phyloP scores from a whole-genome alignment of 2,888 invertebrate genomes.

The Dynastes tityus region DNA sequence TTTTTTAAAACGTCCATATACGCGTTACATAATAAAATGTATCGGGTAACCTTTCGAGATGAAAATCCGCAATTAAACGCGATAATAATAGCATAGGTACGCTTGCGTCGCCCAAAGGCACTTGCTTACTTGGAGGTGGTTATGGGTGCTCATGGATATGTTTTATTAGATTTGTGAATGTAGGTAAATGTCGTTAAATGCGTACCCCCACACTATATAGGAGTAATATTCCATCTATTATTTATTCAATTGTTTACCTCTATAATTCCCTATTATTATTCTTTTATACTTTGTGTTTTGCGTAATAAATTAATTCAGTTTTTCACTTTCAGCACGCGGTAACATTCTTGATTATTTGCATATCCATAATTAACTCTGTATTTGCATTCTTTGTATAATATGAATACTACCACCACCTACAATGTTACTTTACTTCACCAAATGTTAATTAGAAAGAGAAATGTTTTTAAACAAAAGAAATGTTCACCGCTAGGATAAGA shows the following conservation, averaged over 20 bases:
- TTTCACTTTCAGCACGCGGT: constrained; percentile 2
- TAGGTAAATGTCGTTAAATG: not conserved
- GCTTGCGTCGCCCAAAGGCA: not conserved
- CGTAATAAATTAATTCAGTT: not conserved
- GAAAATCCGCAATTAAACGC: constrained; percentile 22
- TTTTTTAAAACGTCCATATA: constrained; percentile 14
- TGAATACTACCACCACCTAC: too few relatives aligned
- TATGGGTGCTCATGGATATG: not conserved
- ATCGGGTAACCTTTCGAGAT: constrained; percentile 14
- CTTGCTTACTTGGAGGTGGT: not conserved
- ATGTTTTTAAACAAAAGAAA: too few relatives aligned
- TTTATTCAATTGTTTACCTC: not conserved
- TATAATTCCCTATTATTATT: not conserved
- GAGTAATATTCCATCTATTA: not conserved
- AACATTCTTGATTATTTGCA: not conserved
- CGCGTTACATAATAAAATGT: constrained; percentile 24
- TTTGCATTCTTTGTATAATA: too few relatives aligned
- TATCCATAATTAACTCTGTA: too few relatives aligned
- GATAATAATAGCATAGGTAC: constrained; percentile 4
- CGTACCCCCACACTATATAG: too few relatives aligned
- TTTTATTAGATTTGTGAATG: not conserved
- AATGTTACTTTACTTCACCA: too few relatives aligned
- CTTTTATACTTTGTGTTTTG: not conserved
- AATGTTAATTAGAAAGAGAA: too few relatives aligned
- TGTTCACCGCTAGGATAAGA: too few relatives aligned